Conservation (phyloP, 2,888 invertebrate species). For the Argyresthia goedartella region DNA sequence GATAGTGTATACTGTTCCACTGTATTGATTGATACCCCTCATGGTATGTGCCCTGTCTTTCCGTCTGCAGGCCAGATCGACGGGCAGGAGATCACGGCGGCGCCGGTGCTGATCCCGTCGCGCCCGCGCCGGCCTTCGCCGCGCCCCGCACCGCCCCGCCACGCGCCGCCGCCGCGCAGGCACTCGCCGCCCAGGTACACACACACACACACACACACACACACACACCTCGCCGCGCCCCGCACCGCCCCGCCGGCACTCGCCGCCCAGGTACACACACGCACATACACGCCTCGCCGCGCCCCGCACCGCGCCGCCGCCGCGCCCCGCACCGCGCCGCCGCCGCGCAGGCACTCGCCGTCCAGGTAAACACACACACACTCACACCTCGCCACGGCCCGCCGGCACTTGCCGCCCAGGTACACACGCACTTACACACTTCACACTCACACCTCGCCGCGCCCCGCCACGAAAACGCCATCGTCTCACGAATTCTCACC, state of each 20-base stretch:
- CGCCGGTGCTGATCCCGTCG: constrained; percentile 86
- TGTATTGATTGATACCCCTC: too few species aligned
- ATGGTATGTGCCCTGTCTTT: too few species aligned
- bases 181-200: constrained; percentile 56
- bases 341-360: constrained; percentile 74
- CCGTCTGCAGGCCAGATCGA: constrained; percentile 85
- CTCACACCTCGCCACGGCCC: constrained; percentile 68
- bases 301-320: constrained; percentile 73
- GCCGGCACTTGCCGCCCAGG: constrained; percentile 66
- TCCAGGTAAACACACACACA: background rate
- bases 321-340: constrained; percentile 82
- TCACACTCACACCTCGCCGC: constrained; percentile 72
- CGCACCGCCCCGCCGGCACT: constrained; percentile 67
- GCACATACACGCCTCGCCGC: too few species aligned
- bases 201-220: too few species aligned
- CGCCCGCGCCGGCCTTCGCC: constrained; percentile 75
- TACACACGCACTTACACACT: too few species aligned
- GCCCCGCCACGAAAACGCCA: constrained; percentile 76
- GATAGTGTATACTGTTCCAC: too few species aligned
- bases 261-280: constrained; percentile 48
- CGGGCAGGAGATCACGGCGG: constrained; percentile 95
- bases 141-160: constrained; percentile 65
- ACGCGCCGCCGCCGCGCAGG: constrained; percentile 69
- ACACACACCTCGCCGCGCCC: constrained; percentile 68
- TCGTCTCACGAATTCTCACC: too few species aligned